These are phyloP conservation scores for Cephalopterus ornatus DNA, from an alignment of 2,113 vertebrate genomes.

Conservation along the genomic window DNA sequence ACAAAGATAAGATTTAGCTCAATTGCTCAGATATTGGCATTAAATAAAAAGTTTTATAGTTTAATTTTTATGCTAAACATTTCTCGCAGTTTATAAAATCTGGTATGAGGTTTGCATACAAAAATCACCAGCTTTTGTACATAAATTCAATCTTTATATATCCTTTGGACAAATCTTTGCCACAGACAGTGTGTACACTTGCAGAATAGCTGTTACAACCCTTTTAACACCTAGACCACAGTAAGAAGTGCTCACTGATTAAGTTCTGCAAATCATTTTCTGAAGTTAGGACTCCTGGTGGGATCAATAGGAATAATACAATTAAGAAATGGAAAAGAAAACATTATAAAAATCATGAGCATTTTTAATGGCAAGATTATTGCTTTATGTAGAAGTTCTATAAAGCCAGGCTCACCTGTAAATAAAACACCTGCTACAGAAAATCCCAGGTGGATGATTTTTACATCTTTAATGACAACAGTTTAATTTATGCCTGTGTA, in stretches of 20 bases:
- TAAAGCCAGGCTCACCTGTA: not conserved
- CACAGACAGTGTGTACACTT: fast-evolving
- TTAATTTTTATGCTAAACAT: not conserved
- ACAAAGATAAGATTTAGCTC: not conserved
- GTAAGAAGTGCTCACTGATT: not conserved
- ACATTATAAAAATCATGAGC: not conserved
- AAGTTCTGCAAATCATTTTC: not conserved
- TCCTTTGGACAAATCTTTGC: not conserved
- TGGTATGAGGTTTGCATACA: not conserved
- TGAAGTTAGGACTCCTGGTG: not conserved
- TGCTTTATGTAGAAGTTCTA: not conserved
- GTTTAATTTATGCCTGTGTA: not conserved
- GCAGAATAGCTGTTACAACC: not conserved
- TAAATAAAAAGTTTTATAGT: not conserved
- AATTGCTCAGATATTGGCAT: not conserved
- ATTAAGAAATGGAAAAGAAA: not conserved
- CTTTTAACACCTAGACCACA: not conserved
- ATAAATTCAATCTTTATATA: not conserved
- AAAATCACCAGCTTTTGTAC: not conserved
- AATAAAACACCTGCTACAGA: not conserved
- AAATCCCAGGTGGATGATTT: not conserved
- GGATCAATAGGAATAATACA: not conserved
- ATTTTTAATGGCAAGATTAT: not conserved
- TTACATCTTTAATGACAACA: not conserved
- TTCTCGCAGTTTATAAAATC: not conserved